These are phyloP conservation scores for Drosophila simulans DNA, from an alignment of 1,140 invertebrate species.

Conservation along the genomic window DNA sequence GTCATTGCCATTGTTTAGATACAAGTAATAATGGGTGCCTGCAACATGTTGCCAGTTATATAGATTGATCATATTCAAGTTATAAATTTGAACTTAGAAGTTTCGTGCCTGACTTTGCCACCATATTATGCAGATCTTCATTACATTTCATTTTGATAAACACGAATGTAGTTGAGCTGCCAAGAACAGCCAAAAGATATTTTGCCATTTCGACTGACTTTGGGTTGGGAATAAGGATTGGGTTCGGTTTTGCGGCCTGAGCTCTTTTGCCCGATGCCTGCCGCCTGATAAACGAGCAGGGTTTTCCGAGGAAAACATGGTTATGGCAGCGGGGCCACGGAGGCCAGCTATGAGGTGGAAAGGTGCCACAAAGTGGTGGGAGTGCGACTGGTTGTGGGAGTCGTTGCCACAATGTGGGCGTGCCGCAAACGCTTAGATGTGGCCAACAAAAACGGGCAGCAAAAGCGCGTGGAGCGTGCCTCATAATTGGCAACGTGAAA, in stretches of 20 bases:
- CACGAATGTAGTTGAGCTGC: conserved; percentile 33
- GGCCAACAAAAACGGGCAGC: conserved; percentile 16
- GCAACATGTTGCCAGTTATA: not conserved
- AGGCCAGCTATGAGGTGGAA: conserved; percentile 42
- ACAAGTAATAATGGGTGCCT: not conserved
- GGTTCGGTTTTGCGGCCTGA: not conserved
- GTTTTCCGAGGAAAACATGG: conserved; percentile 48
- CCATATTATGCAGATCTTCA: conserved; percentile 62
- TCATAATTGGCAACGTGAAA: conserved; percentile 59
- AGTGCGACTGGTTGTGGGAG: conserved; percentile 15
- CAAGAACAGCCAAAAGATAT: not conserved
- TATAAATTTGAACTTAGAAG: not conserved
- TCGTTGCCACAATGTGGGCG: conserved; percentile 27
- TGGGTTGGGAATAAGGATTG: not conserved
- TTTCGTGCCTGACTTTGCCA: conserved; percentile 12
- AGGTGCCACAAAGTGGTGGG: conserved; percentile 48
- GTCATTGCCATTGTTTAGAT: conserved; percentile 14
- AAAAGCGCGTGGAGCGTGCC: conserved; percentile 61
- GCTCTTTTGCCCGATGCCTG: conserved; percentile 31
- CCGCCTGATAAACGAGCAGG: conserved; percentile 41
- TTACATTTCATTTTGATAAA: conserved; percentile 48
- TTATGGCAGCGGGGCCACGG: conserved; percentile 42
- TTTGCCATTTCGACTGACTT: conserved; percentile 25
- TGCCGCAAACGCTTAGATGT: conserved; percentile 13
- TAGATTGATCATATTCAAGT: not conserved